Evolutionary conservation across 2,797 vertebrate species (phyloP).

Genomic region (Danio albolineatus): DNA sequence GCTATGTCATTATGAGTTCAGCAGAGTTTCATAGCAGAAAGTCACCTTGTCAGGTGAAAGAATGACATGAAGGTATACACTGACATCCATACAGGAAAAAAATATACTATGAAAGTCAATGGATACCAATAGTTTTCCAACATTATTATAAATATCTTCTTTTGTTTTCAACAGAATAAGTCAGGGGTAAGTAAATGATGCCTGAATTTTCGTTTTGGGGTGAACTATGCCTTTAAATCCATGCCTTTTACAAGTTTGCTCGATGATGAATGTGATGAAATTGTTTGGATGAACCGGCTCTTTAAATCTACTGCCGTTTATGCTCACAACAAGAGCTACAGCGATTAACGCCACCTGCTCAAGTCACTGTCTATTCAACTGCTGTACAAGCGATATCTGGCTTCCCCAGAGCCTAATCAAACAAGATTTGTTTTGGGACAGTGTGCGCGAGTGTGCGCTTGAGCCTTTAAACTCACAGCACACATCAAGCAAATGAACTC

Average conservation of each 20-base stretch:
- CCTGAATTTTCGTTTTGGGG: too few species aligned
- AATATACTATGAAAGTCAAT: too few species aligned
- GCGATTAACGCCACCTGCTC: slow-evolving; percentile 72
- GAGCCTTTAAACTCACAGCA: slow-evolving; percentile 19
- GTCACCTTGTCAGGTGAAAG: too few species aligned
- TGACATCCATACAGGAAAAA: too few species aligned
- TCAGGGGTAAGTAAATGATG: too few species aligned
- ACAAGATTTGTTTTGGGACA: slow-evolving; percentile 66
- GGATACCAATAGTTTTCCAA: too few species aligned
- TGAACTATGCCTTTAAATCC: too few species aligned
- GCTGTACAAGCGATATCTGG: slow-evolving; percentile 24
- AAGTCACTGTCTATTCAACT: slow-evolving; percentile 57
- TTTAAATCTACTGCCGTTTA: slow-evolving; percentile 4
- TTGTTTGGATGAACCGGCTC: neutral
- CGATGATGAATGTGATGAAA: neutral
- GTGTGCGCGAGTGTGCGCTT: slow-evolving; percentile 4
- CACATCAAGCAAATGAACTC: slow-evolving; percentile 46
- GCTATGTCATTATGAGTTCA: too few species aligned
- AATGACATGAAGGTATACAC: too few species aligned
- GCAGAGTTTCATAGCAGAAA: too few species aligned
- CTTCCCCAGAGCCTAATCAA: slow-evolving; percentile 65
- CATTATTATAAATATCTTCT: too few species aligned
- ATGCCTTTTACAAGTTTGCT: neutral
- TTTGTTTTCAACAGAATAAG: too few species aligned
- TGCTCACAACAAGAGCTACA: neutral